Evolutionary conservation across 2,888 invertebrate species (phyloP), one percentile per base, ranked within the genome.

Genomic region (Temnothorax rugatulus): DNA sequence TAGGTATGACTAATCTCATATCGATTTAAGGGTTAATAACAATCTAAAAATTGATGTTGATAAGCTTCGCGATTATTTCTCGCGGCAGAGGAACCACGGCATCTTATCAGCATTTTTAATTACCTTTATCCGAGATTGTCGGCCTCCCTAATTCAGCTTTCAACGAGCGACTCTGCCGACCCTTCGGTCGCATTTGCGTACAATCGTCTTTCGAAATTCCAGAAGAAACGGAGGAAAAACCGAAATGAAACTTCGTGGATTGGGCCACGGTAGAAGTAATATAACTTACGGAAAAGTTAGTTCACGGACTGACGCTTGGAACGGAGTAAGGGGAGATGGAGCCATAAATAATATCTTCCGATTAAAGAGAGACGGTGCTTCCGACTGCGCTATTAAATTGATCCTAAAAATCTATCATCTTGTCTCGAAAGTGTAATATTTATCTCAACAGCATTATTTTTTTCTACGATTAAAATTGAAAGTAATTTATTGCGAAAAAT

Each of bases 271-370:
- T 34, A 50, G 47, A 34, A 63, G 74, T 71, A 87, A 87, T 84
- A 82, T 63, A 86, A 87, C 88, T 87, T 83, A 44, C 66, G 34
- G 81, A 63, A 21, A 87, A 87, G 87, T 87, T 86, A 82, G 61
- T 82, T 83, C 69, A 61, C 69, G 82, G 41, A 41, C 54, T 44
- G 77, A 83, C 85, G 64, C 81, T 64, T 77, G 52, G 73, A 29
- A 34, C 47, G 3, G 25, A 29, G 15, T 11, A 29, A 18, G 5
- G 25, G 29, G 29, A 47, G 29, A 84, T 59, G 64, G 52, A 59
- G 75, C 76, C 63, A 77, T 74, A 74, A 85, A 82, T 85, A 84
- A 88, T 84, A 82, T 73, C 29, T 82, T 21, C 66, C 34, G n/a
- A 61, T 61, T 75, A 75, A 75, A 63, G 13, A 4, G 59, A 4